Percentiles rank a stretch among this genome's conserved stretches.
Conservation (phyloP, 23 tunicate species). For the Styela clava region DNA sequence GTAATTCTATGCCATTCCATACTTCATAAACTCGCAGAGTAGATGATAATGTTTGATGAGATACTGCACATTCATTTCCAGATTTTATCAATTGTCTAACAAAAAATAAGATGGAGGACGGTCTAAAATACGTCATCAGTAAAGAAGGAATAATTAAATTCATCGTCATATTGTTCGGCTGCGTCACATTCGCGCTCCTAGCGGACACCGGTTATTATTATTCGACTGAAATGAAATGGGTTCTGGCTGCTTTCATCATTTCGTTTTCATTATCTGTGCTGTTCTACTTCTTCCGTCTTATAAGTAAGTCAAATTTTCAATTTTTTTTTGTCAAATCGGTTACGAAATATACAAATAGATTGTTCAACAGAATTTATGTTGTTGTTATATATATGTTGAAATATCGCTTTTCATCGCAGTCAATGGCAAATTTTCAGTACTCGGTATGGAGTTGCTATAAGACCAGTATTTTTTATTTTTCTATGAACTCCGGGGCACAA, state of each 20-base stretch:
- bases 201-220: slow-evolving; percentile 42
- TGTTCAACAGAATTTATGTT: too few relatives aligned
- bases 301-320: slow-evolving; percentile 28
- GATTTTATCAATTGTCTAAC: too few relatives aligned
- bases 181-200: slow-evolving; percentile 53
- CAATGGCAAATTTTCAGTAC: too few relatives aligned
- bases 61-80: too few relatives aligned
- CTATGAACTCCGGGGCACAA: too few relatives aligned
- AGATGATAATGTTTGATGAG: too few relatives aligned
- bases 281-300: slow-evolving; percentile 59
- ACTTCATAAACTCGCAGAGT: too few relatives aligned
- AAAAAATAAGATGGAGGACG: slow-evolving; percentile 39
- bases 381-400: too few relatives aligned
- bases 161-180: slow-evolving; percentile 44
- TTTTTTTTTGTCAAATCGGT: not conserved
- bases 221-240: slow-evolving; percentile 40
- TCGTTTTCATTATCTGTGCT: slow-evolving; percentile 59
- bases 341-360: not conserved
- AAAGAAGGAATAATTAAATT: slow-evolving; percentile 64
- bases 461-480: not conserved
- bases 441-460: not conserved
- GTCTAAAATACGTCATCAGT: slow-evolving; percentile 47
- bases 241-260: slow-evolving; percentile 70
- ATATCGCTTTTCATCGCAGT: too few relatives aligned
- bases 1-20: too few relatives aligned